Evolutionary conservation across 1,140 invertebrate genomes (phyloP).

Genomic region (Choristoneura fumiferana): DNA sequence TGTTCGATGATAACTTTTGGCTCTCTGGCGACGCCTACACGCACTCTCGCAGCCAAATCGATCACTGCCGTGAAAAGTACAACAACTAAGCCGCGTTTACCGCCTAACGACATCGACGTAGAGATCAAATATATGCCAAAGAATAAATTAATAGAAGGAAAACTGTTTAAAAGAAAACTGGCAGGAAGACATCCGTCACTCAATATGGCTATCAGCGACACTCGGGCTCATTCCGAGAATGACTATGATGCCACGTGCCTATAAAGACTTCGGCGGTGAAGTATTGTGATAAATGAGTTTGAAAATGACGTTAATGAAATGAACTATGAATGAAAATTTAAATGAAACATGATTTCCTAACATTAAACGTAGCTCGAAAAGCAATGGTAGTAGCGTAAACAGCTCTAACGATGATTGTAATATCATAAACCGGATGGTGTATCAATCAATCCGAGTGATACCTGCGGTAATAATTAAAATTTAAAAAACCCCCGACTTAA

Average conservation of each 20-base stretch:
- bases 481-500: too few relatives aligned
- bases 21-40: constrained; percentile 41
- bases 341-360: background rate
- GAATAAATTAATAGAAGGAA: background rate
- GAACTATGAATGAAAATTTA: constrained; percentile 22
- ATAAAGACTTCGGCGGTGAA: constrained; percentile 8
- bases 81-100: constrained; percentile 21
- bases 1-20: constrained; percentile 35
- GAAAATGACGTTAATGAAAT: constrained; percentile 26
- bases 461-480: constrained; percentile 39
- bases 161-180: constrained; percentile 32
- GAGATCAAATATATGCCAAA: background rate
- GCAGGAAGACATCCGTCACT: constrained; percentile 66
- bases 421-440: constrained; percentile 17
- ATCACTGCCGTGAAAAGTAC: constrained; percentile 40
- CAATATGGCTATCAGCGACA: constrained; percentile 44
- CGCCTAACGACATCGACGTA: background rate
- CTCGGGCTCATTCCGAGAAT: constrained; percentile 48
- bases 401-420: constrained; percentile 26
- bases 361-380: background rate
- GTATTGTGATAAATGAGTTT: constrained; percentile 20
- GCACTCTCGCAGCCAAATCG: constrained; percentile 40
- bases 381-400: background rate
- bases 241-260: constrained; percentile 35
- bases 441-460: constrained; percentile 37